Evolutionary conservation across 2,888 invertebrate genomes (phyloP).

Genomic region (Theretra japonica): DNA sequence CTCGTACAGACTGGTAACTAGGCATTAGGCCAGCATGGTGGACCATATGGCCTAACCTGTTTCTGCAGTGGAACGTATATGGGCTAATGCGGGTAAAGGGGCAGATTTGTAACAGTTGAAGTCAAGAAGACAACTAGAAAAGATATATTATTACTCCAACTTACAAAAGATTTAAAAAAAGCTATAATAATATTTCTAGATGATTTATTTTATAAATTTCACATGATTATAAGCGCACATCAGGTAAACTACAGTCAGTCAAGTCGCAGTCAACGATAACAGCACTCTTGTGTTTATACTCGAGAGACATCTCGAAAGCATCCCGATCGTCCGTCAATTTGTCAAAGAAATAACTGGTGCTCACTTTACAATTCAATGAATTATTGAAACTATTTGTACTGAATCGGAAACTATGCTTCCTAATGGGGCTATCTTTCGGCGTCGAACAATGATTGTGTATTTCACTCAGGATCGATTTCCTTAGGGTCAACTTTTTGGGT

Average conservation of each 20-base stretch:
- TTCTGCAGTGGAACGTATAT: too few species aligned
- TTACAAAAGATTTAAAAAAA: not conserved
- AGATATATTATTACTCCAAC: not conserved
- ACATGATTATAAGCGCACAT: slow-evolving; percentile 56
- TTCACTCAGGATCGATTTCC: slow-evolving; percentile 53
- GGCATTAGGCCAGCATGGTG: too few species aligned
- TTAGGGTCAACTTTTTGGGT: slow-evolving; percentile 55
- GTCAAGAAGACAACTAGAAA: not conserved
- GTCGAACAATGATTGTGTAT: slow-evolving; percentile 72
- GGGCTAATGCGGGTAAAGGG: too few species aligned
- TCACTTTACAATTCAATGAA: slow-evolving; percentile 55
- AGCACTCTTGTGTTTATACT: slow-evolving; percentile 64
- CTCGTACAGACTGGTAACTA: too few species aligned
- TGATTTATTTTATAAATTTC: slow-evolving; percentile 16
- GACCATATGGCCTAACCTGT: too few species aligned
- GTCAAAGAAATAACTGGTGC: slow-evolving; percentile 84
- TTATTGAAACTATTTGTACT: slow-evolving; percentile 50
- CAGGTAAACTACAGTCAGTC: slow-evolving; percentile 72
- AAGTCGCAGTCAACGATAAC: slow-evolving; percentile 58
- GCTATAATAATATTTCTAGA: not conserved
- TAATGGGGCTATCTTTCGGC: slow-evolving; percentile 65
- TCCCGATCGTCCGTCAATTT: slow-evolving; percentile 79
- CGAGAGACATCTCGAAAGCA: slow-evolving; percentile 86
- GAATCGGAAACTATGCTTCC: slow-evolving; percentile 43
- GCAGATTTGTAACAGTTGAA: too few species aligned